Evolutionary conservation across 2,888 invertebrate genomes (phyloP).

Genomic region (Eucera pruinosa): DNA sequence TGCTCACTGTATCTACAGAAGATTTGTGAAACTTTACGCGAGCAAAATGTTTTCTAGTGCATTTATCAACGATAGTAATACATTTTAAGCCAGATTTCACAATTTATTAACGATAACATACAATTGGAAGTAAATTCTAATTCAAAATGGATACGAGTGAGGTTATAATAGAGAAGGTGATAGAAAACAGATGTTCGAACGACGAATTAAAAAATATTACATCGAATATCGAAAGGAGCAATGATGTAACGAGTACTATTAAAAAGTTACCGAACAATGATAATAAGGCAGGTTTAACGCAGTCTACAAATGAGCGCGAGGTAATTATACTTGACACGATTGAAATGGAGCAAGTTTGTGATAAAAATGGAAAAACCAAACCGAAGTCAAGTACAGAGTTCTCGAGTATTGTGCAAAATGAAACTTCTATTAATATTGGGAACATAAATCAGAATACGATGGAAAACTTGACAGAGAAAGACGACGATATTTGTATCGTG

Average conservation of each 20-base stretch:
- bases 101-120: background rate
- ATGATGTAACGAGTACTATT: background rate
- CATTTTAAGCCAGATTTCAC: background rate
- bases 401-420: background rate
- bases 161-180: constrained; percentile 29
- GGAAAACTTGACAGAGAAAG: background rate
- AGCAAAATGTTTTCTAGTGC: background rate
- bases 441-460: background rate
- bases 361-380: background rate
- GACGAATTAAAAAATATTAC: background rate
- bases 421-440: background rate
- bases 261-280: constrained; percentile 4
- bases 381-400: background rate
- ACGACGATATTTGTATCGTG: constrained; percentile 8
- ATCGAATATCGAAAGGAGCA: constrained; percentile 3
- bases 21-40: background rate
- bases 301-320: background rate
- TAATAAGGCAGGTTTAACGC: background rate
- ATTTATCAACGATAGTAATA: background rate
- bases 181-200: constrained; percentile 1
- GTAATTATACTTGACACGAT: background rate
- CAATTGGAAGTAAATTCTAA: no score
- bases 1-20: background rate
- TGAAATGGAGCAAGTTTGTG: background rate
- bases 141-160: constrained; percentile 34